Evolutionary conservation across 2,888 invertebrate genomes (phyloP).

Genomic region (Venustoraphidia nigricollis): DNA sequence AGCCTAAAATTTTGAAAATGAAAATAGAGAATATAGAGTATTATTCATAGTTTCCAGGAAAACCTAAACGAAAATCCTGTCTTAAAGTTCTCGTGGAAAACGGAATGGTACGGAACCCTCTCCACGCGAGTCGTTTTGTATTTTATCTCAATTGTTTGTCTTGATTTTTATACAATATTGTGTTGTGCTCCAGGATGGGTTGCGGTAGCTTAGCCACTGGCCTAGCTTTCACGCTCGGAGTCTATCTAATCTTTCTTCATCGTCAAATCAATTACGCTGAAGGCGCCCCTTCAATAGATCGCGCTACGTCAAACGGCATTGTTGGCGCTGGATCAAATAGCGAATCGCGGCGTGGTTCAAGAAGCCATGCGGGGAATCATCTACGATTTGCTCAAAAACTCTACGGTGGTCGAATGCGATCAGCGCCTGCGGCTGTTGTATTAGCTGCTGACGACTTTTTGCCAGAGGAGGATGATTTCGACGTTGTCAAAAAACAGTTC

Average conservation of each 20-base stretch:
- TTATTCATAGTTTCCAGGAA: too few species aligned
- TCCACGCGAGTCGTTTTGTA: too few species aligned
- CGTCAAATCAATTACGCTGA: slow-evolving; percentile 8
- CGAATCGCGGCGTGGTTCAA: not conserved
- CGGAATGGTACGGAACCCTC: too few species aligned
- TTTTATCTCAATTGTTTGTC: too few species aligned
- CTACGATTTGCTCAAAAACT: slow-evolving; percentile 9
- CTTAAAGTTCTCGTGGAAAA: too few species aligned
- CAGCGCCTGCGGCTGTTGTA: slow-evolving; percentile 18
- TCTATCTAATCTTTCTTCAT: slow-evolving; percentile 10
- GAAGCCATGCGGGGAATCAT: slow-evolving; percentile 14
- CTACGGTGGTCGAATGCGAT: slow-evolving; percentile 14
- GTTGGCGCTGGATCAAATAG: slow-evolving; percentile 10
- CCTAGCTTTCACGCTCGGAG: slow-evolving; percentile 9
- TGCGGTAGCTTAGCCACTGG: slow-evolving; percentile 9
- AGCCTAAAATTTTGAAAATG: too few species aligned
- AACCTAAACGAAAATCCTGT: too few species aligned
- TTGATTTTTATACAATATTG: too few species aligned
- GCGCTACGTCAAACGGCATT: slow-evolving; percentile 11
- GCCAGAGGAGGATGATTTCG: slow-evolving; percentile 30
- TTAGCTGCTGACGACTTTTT: slow-evolving; percentile 8
- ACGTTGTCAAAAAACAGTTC: slow-evolving; percentile 33
- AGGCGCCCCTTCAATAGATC: slow-evolving; percentile 11
- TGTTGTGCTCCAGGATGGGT: slow-evolving; percentile 10
- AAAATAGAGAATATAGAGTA: too few species aligned